Base-by-base conservation (phyloP, 2,113 vertebrate genomes). In the Rousettus leschenaultii region DNA sequence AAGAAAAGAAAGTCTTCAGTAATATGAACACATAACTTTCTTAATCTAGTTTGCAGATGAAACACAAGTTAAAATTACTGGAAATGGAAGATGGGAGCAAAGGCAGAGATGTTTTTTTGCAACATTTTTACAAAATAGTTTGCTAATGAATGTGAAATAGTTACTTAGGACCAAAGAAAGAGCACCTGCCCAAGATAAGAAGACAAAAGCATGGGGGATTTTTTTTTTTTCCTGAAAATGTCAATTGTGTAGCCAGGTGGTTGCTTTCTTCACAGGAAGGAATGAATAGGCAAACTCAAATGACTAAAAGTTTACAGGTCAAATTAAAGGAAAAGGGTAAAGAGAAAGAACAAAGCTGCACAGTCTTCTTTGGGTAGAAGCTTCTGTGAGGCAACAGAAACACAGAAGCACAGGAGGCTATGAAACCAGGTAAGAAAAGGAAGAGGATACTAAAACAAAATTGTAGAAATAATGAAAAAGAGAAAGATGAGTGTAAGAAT, bases 41-140 rank as follows among this genome's bases (percentile, higher is more conserved):
- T 22, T 48, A 82, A 77, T 75, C 18, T 70, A 51, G 38, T 89
- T 59, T 48, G 8, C 30, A 73, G 71, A 35, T 82, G 21, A 94
- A 95, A 48, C 28, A 59, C 7, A 35, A 65, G 16, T 28, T 53
- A 85, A 85, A 80, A 89, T 61, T 3, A 70, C 14, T 71, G 11
- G 22, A 84, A 94, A 83, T 19, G 11, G 24, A 91, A 75, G 12
- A 63, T 2, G 40, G 15, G 5, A 19, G 19, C 43, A 95, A 74
- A 33, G 7, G 7, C 28, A 95, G 33, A 91, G 24, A 40, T 74
- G 40, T 63, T 43, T 65, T 65, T 63, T 33, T 89, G 40, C 11
- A 84, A 45, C 19, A 63, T 75, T 91, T 89, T 89, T 59, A 86
- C 18, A 89, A 91, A 93, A 79, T 3, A 11, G 48, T 95, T 94